phyloP scores from a whole-genome alignment of 2,797 vertebrate genomes.

The Etheostoma perlongum region DNA sequence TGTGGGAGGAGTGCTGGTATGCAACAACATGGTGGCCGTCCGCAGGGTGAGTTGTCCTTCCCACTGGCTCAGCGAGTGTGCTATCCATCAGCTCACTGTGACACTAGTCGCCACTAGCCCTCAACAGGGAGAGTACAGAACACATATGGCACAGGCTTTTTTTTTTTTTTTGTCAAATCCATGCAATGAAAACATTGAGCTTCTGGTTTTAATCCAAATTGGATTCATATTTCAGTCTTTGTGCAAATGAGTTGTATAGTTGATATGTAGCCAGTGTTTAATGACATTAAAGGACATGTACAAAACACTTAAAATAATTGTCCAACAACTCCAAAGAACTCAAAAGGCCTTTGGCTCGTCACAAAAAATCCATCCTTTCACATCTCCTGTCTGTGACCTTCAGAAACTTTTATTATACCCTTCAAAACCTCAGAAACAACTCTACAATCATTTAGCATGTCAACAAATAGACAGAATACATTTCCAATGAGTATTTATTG shows the following conservation, averaged over 20 bases:
- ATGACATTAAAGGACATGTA: neutral
- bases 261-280: conserved; percentile 1
- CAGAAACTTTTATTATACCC: neutral
- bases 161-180: conserved; percentile 7
- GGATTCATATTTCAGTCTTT: neutral
- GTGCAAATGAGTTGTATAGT: neutral
- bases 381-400: neutral
- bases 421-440: neutral
- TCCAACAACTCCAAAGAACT: neutral
- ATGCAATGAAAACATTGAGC: neutral
- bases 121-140: conserved; percentile 5
- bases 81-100: conserved; percentile 33
- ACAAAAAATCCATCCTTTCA: neutral
- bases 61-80: conserved; percentile 1
- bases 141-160: conserved; percentile 17
- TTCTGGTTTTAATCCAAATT: conserved; percentile 8
- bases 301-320: neutral
- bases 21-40: conserved; percentile 98
- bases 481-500: conserved; percentile 5
- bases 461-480: neutral
- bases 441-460: conserved; percentile 20
- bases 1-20: conserved; percentile 97
- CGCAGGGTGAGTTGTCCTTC: conserved; percentile 90
- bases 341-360: neutral
- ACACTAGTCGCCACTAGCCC: neutral